These are phyloP conservation scores for Notodonta dromedarius DNA, from an alignment of 2,888 invertebrate genomes.

Conservation along the genomic window DNA sequence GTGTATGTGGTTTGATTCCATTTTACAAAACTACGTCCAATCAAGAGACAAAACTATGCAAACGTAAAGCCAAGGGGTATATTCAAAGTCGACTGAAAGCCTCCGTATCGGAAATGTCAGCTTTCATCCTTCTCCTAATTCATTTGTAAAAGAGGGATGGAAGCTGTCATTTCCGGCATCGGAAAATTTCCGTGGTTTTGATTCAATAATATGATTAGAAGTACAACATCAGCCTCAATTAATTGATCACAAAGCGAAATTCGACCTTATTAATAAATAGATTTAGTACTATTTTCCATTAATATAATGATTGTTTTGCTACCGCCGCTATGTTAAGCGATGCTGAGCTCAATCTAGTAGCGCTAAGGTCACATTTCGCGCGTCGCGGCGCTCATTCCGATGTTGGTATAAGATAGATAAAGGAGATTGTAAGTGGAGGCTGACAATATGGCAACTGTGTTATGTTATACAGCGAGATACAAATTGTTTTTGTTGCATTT, in stretches of 20 bases:
- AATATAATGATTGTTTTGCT: constrained; percentile 39
- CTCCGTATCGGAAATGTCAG: too few species aligned
- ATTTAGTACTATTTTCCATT: constrained; percentile 42
- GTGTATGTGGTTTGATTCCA: too few species aligned
- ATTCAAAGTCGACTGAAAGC: too few species aligned
- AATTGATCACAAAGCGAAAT: constrained; percentile 37
- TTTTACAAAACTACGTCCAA: too few species aligned
- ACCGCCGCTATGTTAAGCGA: constrained; percentile 31
- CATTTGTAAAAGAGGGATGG: too few species aligned
- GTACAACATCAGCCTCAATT: constrained; percentile 27
- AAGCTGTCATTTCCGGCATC: too few species aligned
- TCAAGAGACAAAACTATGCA: too few species aligned
- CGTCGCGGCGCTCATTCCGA: constrained; percentile 14
- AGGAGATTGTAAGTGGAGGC: neutral
- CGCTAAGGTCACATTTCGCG: constrained; percentile 41
- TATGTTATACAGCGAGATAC: neutral
- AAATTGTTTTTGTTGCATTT: too few species aligned
- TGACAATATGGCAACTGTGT: neutral
- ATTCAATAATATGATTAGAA: neutral
- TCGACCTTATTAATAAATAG: constrained; percentile 47
- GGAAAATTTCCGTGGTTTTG: too few species aligned
- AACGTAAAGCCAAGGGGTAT: too few species aligned
- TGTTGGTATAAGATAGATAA: neutral
- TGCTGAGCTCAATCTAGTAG: constrained; percentile 51
- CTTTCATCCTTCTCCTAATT: too few species aligned